These are phyloP conservation scores for Heterochromis multidens DNA, from an alignment of 2,113 vertebrate species.

Conservation along the genomic window DNA sequence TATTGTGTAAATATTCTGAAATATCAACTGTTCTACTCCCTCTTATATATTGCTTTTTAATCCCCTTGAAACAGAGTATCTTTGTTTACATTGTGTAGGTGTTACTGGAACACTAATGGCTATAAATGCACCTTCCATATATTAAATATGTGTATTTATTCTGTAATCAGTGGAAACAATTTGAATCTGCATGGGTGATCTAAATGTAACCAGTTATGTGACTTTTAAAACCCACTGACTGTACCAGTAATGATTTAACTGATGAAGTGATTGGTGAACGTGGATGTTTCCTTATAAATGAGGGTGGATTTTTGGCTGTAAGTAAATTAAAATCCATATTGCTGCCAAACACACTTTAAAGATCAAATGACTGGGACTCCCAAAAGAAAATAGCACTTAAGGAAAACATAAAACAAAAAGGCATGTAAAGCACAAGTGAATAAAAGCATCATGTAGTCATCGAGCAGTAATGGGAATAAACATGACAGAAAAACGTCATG, in stretches of 20 bases:
- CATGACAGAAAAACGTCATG: neutral
- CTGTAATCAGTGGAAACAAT: neutral
- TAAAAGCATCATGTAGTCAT: neutral
- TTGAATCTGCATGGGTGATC: neutral
- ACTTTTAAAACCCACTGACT: neutral
- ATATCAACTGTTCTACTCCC: neutral
- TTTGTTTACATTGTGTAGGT: neutral
- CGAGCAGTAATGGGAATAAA: neutral
- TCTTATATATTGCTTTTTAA: neutral
- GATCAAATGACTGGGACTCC: too few relatives aligned
- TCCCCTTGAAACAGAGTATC: neutral
- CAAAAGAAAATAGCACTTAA: too few relatives aligned
- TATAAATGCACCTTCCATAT: neutral
- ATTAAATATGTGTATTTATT: neutral
- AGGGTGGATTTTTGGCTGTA: neutral
- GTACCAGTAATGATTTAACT: neutral
- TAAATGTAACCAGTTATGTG: neutral
- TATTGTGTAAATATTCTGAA: neutral
- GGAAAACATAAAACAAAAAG: neutral
- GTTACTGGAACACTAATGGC: neutral
- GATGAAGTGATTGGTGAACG: neutral
- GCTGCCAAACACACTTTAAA: too few relatives aligned
- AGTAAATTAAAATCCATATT: too few relatives aligned
- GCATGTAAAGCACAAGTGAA: neutral
- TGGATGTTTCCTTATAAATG: neutral